phyloP scores from a whole-genome alignment of 2,888 invertebrate genomes.

The Brachyptera putata region DNA sequence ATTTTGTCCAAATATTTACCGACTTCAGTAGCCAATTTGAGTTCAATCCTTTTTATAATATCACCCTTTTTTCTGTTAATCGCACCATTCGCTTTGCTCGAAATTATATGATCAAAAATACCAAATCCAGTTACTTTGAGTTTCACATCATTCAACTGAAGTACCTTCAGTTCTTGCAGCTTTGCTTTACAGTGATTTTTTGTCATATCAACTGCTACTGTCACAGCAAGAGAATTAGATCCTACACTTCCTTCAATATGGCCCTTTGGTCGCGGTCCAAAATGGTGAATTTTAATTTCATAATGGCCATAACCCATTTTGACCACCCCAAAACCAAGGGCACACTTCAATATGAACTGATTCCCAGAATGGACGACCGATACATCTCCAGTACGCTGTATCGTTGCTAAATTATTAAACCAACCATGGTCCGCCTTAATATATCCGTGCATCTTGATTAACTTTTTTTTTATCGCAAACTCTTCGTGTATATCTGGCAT shows the following conservation, averaged over 20 bases:
- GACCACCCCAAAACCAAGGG: slow-evolving; percentile 3
- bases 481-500: slow-evolving; percentile 18
- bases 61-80: not conserved
- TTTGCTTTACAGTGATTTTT: not conserved
- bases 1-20: not conserved
- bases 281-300: not conserved
- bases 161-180: slow-evolving; percentile 18
- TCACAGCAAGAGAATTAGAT: slow-evolving; percentile 5
- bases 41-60: not conserved
- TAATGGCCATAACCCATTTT: slow-evolving; percentile 16
- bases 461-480: not conserved
- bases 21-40: not conserved
- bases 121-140: slow-evolving; percentile 18
- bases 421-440: slow-evolving; percentile 17
- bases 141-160: not conserved
- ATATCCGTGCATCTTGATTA: not conserved
- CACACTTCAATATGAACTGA: not conserved
- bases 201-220: not conserved
- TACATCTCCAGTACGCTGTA: slow-evolving; percentile 18
- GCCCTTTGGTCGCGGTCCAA: not conserved
- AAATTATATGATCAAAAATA: not conserved
- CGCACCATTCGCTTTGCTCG: not conserved
- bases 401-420: slow-evolving; percentile 8
- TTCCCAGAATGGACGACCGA: not conserved
- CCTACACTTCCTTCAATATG: not conserved